These are phyloP conservation scores for human (Homo sapiens) DNA, from an alignment of 2,113 vertebrate species.

Conservation along the genomic window GRCh38 chr14:88208001-88208500, in stretches of 20 bases:
- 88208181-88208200: neutral
- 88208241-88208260: neutral
- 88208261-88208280: neutral
- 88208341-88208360: neutral
- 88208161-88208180: neutral
- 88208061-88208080: neutral
- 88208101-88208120: constrained; percentile 12
- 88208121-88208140: neutral
- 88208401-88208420: constrained; percentile 4
- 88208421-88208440: neutral
- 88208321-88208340: neutral
- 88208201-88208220: constrained; percentile 8
- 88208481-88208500: neutral
- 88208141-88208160: neutral
- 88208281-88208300: neutral
- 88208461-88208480: neutral
- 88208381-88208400: neutral
- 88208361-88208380: constrained; percentile 61
- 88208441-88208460: neutral
- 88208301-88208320: neutral
- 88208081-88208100: neutral
- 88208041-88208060: neutral
- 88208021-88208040: neutral
- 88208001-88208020: neutral
- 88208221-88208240: neutral